Evolutionary conservation across 2,797 vertebrate genomes (phyloP), one percentile per base, ranked within the genome.

Genomic region (Moxostoma hubbsi): DNA sequence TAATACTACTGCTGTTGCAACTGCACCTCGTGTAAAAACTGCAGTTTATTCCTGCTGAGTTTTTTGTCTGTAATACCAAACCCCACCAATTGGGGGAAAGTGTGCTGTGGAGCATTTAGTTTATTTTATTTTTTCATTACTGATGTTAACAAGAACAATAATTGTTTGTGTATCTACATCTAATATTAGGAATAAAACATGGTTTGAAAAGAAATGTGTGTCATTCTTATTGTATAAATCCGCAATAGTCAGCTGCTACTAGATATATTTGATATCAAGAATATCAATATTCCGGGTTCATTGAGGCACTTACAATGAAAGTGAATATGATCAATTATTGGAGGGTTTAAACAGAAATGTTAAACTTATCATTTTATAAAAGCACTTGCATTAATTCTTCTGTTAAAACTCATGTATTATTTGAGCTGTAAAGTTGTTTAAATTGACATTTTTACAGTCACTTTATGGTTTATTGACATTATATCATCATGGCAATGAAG

Each of bases 91-190:
- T 90, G 78, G 90, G 92, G 94, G 93, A 93, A 91, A 91, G 92
- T 94, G 93, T 94, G 93, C 92, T 91, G 92, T 94, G 92, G 93
- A 93, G 91, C 93, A 91, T 93, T 94, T n/a, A n/a, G n/a, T n/a
- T n/a, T n/a, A n/a, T 93, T 82, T 82, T 36, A 4, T 36, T 36
- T 36, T 24, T 24, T 2, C 93, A 93, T 94, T 92, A 91, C 87
- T 73, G 70, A 85, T 86, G 67, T 54, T 55, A 82, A 81, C 58
- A 59, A 18, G 73, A 68, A 81, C 49, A 69, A 81, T 75, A 82
- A 58, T 89, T 92, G 92, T 94, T 93, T 93, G 91, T 93, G 92
- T 93, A 93, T 92, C 93, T 91, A 93, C 88, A 94, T 92, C 91
- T 92, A 92, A 91, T 93, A 93, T 92, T 94, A 94, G 93, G 90